Evolutionary conservation across 2,113 vertebrate genomes (phyloP).

Genomic region (Onychostruthus taczanowskii): DNA sequence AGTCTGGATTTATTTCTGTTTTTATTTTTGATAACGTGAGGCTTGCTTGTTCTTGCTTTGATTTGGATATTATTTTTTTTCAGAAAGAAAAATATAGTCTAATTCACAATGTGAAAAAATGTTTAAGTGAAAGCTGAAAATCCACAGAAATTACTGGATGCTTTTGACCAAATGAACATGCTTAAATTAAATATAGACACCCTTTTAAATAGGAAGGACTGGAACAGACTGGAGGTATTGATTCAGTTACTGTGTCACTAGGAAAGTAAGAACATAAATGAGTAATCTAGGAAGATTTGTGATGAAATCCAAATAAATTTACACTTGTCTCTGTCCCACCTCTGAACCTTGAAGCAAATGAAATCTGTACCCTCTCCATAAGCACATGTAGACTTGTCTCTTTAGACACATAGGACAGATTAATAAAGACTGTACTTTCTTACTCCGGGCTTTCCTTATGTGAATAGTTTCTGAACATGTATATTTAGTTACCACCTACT

Average conservation of each 20-base stretch:
- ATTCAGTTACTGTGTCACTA: not conserved
- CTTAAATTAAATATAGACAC: not conserved
- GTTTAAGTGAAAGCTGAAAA: not conserved
- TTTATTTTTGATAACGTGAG: slow-evolving; percentile 44
- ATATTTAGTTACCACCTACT: not conserved
- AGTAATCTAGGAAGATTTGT: not conserved
- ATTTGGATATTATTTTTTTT: not conserved
- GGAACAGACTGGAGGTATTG: not conserved
- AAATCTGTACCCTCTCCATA: not conserved
- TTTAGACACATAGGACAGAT: not conserved
- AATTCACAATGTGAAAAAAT: not conserved
- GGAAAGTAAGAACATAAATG: not conserved
- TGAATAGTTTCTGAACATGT: not conserved
- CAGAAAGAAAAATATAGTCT: not conserved
- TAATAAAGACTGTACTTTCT: not conserved
- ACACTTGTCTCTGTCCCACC: not conserved
- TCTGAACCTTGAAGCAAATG: not conserved
- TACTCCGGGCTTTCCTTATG: not conserved
- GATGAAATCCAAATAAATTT: not conserved
- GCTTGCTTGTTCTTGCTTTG: slow-evolving; percentile 7
- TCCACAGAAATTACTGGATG: not conserved
- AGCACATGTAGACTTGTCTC: not conserved
- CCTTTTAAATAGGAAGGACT: not conserved
- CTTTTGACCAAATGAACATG: not conserved
- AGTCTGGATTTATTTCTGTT: slow-evolving; percentile 40